Base-by-base conservation (phyloP, 2,797 vertebrate species). In the Selene dorsalis region DNA sequence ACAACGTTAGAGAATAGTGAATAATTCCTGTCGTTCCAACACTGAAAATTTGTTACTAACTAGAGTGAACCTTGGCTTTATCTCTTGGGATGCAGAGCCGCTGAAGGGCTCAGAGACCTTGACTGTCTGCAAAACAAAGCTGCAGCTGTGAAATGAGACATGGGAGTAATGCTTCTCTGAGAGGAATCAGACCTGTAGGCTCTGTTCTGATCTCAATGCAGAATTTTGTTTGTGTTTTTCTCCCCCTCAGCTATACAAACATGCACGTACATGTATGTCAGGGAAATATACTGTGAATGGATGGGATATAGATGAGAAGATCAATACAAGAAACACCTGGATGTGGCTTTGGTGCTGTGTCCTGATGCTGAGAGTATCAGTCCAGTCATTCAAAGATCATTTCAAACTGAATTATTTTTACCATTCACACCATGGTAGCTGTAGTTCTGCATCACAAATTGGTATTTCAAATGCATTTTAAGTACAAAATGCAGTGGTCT, bases 111-210 rank as follows among this genome's bases (percentile, higher is more conserved):
- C 57, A 0, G 73, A 85, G 94, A 90, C 95, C 94, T 95, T 95
- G 95, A 93, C 80, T 73, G 81, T 90, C 91, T 93, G 87, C 83
- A 92, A 90, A 94, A 94, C 91, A 93, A 79, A 77, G 26, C 76
- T 38, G 88, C 90, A 94, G 92, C 94, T 94, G 95, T 88, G 89
- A 81, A 87, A 87, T 62, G 0, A 6, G 38, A 7, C 69, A 70
- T 72, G 79, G 82, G 88, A 89, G 82, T 73, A 66, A 60, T 2
- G 6, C 38, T 28, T 53, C 67, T 50, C 32, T 58, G 57, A 77
- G 73, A 62, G 22, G 38, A 79, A 26, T 50, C 60, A n/a, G 35
- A 24, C 26, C 32, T 75, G 66, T 5, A 24, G 32, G 53, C 28
- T 61, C 6, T 1, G 11, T 22, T 69, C 38, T 22, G 62, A 4